Base-by-base conservation (phyloP, 1,140 invertebrate genomes). In the Aradophagus sp. region DNA sequence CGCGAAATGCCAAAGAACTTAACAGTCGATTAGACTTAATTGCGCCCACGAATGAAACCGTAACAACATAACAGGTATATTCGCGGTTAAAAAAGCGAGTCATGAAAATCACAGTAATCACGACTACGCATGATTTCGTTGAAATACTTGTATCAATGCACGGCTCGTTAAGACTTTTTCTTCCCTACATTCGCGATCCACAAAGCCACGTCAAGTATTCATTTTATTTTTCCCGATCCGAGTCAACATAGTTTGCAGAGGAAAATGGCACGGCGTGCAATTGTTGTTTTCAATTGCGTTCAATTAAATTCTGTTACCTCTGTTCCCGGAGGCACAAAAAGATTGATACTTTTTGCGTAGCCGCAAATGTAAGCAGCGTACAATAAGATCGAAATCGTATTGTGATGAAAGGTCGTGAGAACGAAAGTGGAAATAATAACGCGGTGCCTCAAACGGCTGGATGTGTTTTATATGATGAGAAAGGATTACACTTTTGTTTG, bases 401-500 rank as follows among this genome's bases (percentile, higher is more conserved):
- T 61, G 39, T 69, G 66, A 69, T 69, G 56, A 69, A 69, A 69
- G 66, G 66, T 61, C 66, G 66, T 69, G 66, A 69, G 66, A 69
- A 70, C 61, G 66, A 61, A 59, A 53, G 59, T 47, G 19, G 41
- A 16, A 63, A 63, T 53, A 47, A 39, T 56, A 39, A n/a, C n/a
- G n/a, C 47, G 34, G 53, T 58, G 47, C 36, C 44, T 36, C 23
- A 70, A 53, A 50, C 32, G 32, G 15, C 16, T 20, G 53, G 62
- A 63, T 59, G 29, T 59, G 14, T 59, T 67, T 38, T 34, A 56
- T 32, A 34, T n/a, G 45, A 47, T 63, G 67, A 61, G 50, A 69
- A 62, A 52, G 56, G 48, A 69, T 62, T 69, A 62, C 42, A 62
- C 58, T 55, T 61, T 61, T 68, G 41, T 56, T 55, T 53, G 15